These are phyloP conservation scores for Brachionus paranguensis DNA, from an alignment of 1,140 invertebrate genomes.

Conservation along the genomic window DNA sequence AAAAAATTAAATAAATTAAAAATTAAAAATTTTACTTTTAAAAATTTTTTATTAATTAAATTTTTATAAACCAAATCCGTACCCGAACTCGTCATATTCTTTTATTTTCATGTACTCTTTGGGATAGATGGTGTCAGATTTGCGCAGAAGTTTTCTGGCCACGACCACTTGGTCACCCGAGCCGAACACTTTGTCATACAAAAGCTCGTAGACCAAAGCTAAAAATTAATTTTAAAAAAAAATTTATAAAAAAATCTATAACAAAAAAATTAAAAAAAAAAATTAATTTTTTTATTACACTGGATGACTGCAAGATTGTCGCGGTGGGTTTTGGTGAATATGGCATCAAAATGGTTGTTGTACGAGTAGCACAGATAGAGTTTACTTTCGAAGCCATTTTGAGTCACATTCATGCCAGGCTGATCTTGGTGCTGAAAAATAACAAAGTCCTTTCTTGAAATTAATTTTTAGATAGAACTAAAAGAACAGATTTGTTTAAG, in stretches of 20 bases:
- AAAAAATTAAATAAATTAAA: background rate
- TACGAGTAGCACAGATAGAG: slow-evolving; percentile 41
- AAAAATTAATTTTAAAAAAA: background rate
- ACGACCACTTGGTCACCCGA: slow-evolving; percentile 27
- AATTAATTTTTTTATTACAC: background rate
- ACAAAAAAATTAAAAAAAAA: background rate
- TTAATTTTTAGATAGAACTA: slow-evolving; percentile 40
- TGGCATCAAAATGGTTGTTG: slow-evolving; percentile 39
- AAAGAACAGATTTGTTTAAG: slow-evolving; percentile 45
- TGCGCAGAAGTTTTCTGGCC: slow-evolving; percentile 25
- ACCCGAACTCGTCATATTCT: slow-evolving; percentile 14
- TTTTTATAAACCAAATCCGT: background rate
- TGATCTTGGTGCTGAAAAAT: slow-evolving; percentile 67
- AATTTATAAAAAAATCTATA: too few relatives aligned
- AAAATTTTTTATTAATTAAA: background rate
- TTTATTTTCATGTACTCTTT: slow-evolving; percentile 35
- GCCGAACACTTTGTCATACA: slow-evolving; percentile 30
- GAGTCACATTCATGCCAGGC: slow-evolving; percentile 60
- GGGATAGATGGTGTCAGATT: slow-evolving; percentile 36
- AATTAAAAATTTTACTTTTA: too few relatives aligned
- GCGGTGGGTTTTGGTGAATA: slow-evolving; percentile 24
- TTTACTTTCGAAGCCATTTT: slow-evolving; percentile 60
- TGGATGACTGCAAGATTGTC: slow-evolving; percentile 24
- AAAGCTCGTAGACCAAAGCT: slow-evolving; percentile 30
- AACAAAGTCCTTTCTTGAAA: slow-evolving; percentile 64